Conservation (phyloP, 2,797 vertebrate species). For the Squalus acanthias region DNA sequence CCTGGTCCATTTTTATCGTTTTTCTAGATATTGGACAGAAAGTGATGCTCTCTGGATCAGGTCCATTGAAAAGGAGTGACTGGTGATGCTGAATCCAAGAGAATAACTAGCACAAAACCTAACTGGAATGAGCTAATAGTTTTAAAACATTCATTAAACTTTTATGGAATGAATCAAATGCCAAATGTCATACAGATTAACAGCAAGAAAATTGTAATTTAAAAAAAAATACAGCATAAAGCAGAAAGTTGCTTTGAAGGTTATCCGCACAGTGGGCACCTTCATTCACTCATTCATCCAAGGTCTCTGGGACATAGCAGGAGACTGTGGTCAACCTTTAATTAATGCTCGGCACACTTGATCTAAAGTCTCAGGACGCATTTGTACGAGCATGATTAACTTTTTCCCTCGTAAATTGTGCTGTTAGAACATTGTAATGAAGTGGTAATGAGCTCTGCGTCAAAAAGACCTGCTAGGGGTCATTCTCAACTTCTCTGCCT, state of each 20-base stretch:
- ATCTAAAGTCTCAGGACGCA: not conserved
- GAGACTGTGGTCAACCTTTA: not conserved
- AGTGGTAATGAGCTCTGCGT: not conserved
- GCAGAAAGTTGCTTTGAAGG: not conserved
- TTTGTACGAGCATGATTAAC: constrained; percentile 22
- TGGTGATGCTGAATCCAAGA: not conserved
- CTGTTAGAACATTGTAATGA: not conserved
- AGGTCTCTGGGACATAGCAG: not conserved
- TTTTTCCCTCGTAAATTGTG: not conserved
- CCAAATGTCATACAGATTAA: not conserved
- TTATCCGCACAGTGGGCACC: not conserved
- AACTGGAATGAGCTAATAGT: not conserved
- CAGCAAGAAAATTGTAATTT: not conserved
- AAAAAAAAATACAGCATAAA: not conserved
- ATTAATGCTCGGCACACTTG: not conserved
- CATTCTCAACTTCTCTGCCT: not conserved
- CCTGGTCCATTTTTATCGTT: not conserved
- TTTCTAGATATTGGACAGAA: not conserved
- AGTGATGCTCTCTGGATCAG: not conserved
- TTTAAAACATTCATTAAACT: not conserved
- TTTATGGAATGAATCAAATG: not conserved
- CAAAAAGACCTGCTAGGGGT: not conserved
- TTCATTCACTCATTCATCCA: not conserved
- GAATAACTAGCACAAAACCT: not conserved
- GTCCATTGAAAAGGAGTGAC: too few relatives aligned